Evolutionary conservation across 2,888 invertebrate species (phyloP).

Genomic region (Andrena praecox): DNA sequence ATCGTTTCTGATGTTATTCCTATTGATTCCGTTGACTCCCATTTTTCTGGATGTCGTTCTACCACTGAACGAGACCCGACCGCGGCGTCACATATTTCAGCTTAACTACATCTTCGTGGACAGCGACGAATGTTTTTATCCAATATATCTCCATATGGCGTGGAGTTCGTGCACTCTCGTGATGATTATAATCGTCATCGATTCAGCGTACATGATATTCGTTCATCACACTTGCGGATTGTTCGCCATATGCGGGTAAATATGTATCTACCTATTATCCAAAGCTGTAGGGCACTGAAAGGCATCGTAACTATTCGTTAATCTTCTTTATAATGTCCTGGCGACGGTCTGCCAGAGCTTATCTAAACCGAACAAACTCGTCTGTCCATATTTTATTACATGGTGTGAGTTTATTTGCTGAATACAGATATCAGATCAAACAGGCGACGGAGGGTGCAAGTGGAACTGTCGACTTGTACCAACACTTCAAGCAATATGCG

Average conservation of each 20-base stretch:
- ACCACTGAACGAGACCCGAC: conserved; percentile 39
- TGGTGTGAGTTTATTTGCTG: not conserved
- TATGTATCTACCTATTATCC: not conserved
- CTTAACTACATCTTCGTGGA: conserved; percentile 26
- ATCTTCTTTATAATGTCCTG: no score
- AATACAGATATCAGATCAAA: conserved; percentile 13
- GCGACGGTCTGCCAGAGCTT: no score
- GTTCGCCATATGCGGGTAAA: conserved; percentile 37
- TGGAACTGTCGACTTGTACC: not conserved
- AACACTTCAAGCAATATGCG: not conserved
- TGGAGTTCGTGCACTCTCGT: not conserved
- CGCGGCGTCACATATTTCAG: conserved; percentile 6
- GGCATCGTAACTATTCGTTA: no score
- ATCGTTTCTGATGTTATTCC: not conserved
- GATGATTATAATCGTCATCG: conserved; percentile 4
- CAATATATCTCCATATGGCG: conserved; percentile 11
- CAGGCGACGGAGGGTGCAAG: not conserved
- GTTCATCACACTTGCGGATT: conserved; percentile 46
- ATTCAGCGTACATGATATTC: conserved; percentile 35
- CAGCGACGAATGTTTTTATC: conserved; percentile 39
- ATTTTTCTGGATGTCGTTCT: conserved; percentile 27
- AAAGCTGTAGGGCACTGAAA: no score
- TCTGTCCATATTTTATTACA: no score
- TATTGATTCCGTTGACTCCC: conserved; percentile 2
- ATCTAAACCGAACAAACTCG: no score